Conservation (phyloP, 2,113 vertebrate species). For the Neomonachus schauinslandi region DNA sequence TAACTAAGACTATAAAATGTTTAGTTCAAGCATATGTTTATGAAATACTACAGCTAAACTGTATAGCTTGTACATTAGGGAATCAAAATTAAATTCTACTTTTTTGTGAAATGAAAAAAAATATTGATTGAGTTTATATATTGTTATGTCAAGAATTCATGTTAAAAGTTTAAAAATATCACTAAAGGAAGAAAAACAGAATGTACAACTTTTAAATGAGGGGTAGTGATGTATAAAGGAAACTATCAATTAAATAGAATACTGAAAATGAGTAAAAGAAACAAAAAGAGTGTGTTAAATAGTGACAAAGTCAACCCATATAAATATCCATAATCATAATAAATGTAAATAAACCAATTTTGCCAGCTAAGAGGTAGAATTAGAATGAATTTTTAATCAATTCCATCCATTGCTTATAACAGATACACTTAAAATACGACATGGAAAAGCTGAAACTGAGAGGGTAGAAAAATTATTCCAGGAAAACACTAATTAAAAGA, state of each 20-base stretch:
- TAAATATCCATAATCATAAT: not conserved
- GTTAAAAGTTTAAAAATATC: not conserved
- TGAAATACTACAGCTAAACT: not conserved
- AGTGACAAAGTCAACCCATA: not conserved
- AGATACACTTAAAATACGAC: not conserved
- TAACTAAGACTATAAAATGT: conserved; percentile 34
- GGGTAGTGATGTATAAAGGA: not conserved
- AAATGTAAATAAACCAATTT: conserved; percentile 9
- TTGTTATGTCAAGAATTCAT: not conserved
- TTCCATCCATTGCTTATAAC: not conserved
- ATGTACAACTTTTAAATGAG: not conserved
- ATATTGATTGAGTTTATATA: not conserved
- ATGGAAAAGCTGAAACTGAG: not conserved
- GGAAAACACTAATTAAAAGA: not conserved
- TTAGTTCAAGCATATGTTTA: conserved; percentile 26
- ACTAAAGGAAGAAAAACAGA: conserved; percentile 19
- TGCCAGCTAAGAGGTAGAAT: not conserved
- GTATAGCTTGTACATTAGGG: not conserved
- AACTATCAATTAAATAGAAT: not conserved
- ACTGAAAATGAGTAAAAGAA: not conserved
- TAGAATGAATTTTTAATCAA: not conserved
- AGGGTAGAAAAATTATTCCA: not conserved
- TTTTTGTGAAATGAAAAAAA: not conserved
- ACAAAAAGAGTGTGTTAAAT: not conserved
- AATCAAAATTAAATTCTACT: conserved; percentile 33